phyloP scores from a whole-genome alignment of 37 sponge, comb jelly and placozoan genomes.

The Haliclona indistincta region DNA sequence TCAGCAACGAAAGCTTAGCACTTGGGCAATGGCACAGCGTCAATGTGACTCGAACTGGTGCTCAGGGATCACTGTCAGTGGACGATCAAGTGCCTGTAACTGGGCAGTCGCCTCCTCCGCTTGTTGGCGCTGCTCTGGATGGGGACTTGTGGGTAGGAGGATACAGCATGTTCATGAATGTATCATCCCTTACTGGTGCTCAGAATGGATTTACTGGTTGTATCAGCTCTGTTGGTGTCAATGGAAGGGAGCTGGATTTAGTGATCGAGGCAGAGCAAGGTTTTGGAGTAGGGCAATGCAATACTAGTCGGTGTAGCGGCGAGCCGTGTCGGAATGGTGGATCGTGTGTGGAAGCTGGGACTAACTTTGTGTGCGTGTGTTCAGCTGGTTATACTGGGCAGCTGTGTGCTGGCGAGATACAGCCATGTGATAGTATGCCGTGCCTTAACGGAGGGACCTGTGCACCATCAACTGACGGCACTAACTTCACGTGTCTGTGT shows the following conservation, averaged over 20 bases:
- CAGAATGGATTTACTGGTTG: conserved; percentile 35
- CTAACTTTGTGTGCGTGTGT: conserved; percentile 46
- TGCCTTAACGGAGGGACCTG: conserved; percentile 45
- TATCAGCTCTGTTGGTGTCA: conserved; percentile 12
- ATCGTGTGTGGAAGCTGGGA: conserved; percentile 20
- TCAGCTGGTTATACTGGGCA: conserved; percentile 27
- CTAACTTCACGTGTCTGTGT: conserved; percentile 30
- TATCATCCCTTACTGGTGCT: conserved; percentile 23
- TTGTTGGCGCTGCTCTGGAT: conserved; percentile 15
- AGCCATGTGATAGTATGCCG: conserved; percentile 8
- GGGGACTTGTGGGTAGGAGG: conserved; percentile 57
- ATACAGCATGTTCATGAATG: conserved; percentile 5
- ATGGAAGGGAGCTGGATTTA: conserved; percentile 12
- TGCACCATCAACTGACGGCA: neutral
- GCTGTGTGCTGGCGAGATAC: conserved; percentile 14
- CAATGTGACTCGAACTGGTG: neutral
- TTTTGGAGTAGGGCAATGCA: conserved; percentile 31
- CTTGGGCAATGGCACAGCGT: conserved; percentile 39
- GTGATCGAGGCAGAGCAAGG: conserved; percentile 41
- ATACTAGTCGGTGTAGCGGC: conserved; percentile 11
- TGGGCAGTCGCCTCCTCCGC: neutral
- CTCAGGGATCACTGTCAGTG: conserved; percentile 27
- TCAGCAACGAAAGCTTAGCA: neutral
- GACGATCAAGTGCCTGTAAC: conserved; percentile 1
- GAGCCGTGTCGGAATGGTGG: conserved; percentile 54